phyloP scores from a whole-genome alignment of 2,113 vertebrate genomes.

The Lamprologus tigripictilis region DNA sequence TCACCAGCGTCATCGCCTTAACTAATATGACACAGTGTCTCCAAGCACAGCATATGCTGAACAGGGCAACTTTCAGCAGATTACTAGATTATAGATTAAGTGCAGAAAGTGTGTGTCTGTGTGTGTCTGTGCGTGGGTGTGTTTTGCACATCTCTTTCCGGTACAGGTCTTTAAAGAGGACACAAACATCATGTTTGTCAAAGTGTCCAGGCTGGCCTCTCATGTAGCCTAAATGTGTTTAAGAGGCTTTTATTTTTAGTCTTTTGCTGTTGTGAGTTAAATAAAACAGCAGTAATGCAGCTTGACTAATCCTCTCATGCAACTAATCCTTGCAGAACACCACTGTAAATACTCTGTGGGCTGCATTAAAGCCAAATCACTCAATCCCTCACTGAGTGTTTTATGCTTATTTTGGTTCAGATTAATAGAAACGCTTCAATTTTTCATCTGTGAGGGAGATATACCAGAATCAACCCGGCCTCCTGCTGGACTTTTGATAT shows the following conservation, averaged over 20 bases:
- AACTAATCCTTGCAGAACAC: slow-evolving; percentile 70
- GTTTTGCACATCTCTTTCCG: background rate
- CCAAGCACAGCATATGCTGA: slow-evolving; percentile 47
- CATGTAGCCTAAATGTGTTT: slow-evolving; percentile 64
- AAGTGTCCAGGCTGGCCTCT: slow-evolving; percentile 41
- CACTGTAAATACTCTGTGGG: slow-evolving; percentile 66
- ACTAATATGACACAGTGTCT: slow-evolving; percentile 52
- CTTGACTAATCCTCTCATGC: slow-evolving; percentile 72
- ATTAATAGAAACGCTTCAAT: slow-evolving; percentile 49
- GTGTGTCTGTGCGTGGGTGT: background rate
- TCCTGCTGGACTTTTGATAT: background rate
- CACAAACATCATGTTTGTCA: slow-evolving; percentile 41
- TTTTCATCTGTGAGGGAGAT: slow-evolving; percentile 19
- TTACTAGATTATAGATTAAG: slow-evolving; percentile 64
- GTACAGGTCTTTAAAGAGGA: slow-evolving; percentile 20
- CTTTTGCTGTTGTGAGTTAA: slow-evolving; percentile 70
- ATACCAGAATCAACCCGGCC: background rate
- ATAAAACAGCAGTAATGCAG: slow-evolving; percentile 70
- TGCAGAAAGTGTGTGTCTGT: background rate
- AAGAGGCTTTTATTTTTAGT: slow-evolving; percentile 70
- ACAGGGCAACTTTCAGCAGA: slow-evolving; percentile 56
- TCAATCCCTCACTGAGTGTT: slow-evolving; percentile 59
- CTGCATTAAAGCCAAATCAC: slow-evolving; percentile 64
- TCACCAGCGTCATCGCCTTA: slow-evolving; percentile 38
- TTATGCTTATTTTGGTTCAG: slow-evolving; percentile 57